These are phyloP conservation scores for Oscheius sp. DNA, from an alignment of 2,888 invertebrate species.

Conservation along the genomic window DNA sequence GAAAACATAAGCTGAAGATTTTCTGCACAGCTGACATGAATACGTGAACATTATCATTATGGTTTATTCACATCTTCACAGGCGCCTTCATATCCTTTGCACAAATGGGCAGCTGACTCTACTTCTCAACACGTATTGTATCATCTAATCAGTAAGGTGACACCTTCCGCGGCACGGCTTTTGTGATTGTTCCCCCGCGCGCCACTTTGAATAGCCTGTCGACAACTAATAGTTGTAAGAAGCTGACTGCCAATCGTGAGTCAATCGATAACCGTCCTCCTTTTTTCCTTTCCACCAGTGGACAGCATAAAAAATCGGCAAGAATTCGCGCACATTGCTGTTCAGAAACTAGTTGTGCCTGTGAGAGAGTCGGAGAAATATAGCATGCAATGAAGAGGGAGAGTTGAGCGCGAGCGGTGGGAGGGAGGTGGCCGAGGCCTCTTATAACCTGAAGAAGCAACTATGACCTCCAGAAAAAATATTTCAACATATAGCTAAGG, in stretches of 20 bases:
- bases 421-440: slow-evolving; percentile 23
- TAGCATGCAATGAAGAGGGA: slow-evolving; percentile 7
- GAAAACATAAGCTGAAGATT: too few relatives aligned
- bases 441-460: slow-evolving; percentile 31
- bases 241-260: neutral
- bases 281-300: slow-evolving; percentile 11
- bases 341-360: slow-evolving; percentile 31
- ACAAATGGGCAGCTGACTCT: too few relatives aligned
- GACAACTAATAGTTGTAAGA: neutral
- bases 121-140: too few relatives aligned
- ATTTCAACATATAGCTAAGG: slow-evolving; percentile 33
- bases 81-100: too few relatives aligned
- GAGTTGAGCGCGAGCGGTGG: slow-evolving; percentile 19
- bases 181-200: too few relatives aligned
- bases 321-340: slow-evolving; percentile 37
- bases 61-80: too few relatives aligned
- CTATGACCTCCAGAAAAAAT: neutral
- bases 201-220: neutral
- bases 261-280: slow-evolving; percentile 29
- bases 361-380: slow-evolving; percentile 26
- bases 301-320: slow-evolving; percentile 35
- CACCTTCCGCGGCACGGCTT: too few relatives aligned
- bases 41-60: too few relatives aligned
- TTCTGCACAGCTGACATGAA: too few relatives aligned
- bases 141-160: too few relatives aligned